Evolutionary conservation across 2,797 vertebrate genomes (phyloP), one percentile per base, ranked within the genome.

Genomic region (Heteromormyrus szaboi): DNA sequence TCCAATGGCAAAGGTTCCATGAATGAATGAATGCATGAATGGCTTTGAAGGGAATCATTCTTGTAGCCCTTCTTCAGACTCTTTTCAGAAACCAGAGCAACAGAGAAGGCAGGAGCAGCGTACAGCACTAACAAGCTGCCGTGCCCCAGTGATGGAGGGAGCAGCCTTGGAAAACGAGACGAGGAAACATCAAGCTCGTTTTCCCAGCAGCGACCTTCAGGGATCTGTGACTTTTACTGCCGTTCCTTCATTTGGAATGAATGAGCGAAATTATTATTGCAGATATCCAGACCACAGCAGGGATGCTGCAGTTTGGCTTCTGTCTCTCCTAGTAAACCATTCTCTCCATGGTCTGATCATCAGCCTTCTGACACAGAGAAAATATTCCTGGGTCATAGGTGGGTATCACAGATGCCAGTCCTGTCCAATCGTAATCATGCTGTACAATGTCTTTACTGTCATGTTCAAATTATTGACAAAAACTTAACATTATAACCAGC

Each of bases 151-250:
- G 88, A 90, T 89, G 81, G 83, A 81, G 85, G 90, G 89, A 90
- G 87, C 85, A 84, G 88, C 89, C 88, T 91, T 6, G 90, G 19
- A 29, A 92, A 91, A 91, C 90, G 87, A 93, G 93, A 93, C 92
- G 93, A 91, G 88, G 93, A 84, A 50, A 94, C 90, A 89, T 89
- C 89, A 89, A 86, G 85, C 87, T 91, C 91, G 93, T 93, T 94
- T 90, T 89, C 85, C 56, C 87, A 90, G 85, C 65, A 4, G 1
- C 88, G 88, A 93, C 92, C 93, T 92, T 86, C 90, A 88, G 87
- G 76, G 22, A 72, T 86, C 68, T 79, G 25, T 87, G 29, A 90
- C 90, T 89, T 91, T 91, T 89, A 89, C 79, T 91, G 83, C 91
- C 88, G 90, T 91, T 91, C 53, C 76, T 89, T 93, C n/a, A 88